Evolutionary conservation across 2,888 invertebrate genomes (phyloP).

Genomic region (Ptychoptera albimana): DNA sequence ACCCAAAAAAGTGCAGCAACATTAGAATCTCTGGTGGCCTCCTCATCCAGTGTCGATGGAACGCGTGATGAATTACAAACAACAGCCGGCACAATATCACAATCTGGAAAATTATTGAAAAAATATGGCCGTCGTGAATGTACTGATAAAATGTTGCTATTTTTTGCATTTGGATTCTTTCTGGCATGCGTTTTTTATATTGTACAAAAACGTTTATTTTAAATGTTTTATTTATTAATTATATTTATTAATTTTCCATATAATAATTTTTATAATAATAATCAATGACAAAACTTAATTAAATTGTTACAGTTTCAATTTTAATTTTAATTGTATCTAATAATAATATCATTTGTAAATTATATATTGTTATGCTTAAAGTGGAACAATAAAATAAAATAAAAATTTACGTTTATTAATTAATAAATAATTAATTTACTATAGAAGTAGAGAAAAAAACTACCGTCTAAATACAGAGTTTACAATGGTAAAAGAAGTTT

Average conservation of each 20-base stretch:
- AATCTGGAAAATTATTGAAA: conserved; percentile 78
- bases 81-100: conserved; percentile 74
- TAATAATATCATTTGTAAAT: not conserved
- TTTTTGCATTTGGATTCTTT: conserved; percentile 77
- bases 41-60: conserved; percentile 52
- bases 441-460: no score
- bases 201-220: conserved; percentile 77
- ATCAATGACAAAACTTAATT: not conserved
- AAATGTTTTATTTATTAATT: conserved; percentile 15
- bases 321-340: not conserved
- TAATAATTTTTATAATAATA: not conserved
- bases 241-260: not conserved
- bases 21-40: conserved; percentile 56
- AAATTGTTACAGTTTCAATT: not conserved
- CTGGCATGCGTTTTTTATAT: conserved; percentile 84
- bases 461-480: no score
- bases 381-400: no score
- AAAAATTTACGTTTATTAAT: no score
- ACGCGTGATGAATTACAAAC: conserved; percentile 70
- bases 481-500: no score
- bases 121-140: conserved; percentile 90
- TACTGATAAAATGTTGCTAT: conserved; percentile 83
- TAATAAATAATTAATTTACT: no score
- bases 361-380: no score
- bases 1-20: conserved; percentile 76